Percentiles rank a stretch among this genome's conserved stretches.
phyloP scores from a whole-genome alignment of 2,888 invertebrate genomes.

The Hylaea fasciaria region DNA sequence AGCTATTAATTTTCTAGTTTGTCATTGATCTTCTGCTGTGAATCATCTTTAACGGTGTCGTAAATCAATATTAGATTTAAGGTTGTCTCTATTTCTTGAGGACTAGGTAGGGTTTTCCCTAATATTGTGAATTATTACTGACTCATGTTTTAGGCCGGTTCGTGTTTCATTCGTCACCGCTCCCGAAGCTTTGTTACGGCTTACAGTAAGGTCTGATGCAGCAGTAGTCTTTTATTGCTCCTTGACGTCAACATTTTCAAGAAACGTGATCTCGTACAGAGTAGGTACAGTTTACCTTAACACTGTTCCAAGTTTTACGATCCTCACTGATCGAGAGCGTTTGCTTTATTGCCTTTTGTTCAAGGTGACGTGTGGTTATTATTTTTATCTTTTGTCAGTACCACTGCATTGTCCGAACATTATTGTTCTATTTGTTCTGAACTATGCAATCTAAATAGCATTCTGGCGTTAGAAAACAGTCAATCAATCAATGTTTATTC shows the following conservation, averaged over 20 bases:
- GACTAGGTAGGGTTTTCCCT: neutral
- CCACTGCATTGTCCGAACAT: slow-evolving; percentile 24
- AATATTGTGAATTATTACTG: neutral
- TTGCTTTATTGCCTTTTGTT: slow-evolving; percentile 33
- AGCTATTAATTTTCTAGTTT: slow-evolving; percentile 10
- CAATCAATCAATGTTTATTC: too few species aligned
- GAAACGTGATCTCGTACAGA: slow-evolving; percentile 37
- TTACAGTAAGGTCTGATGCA: slow-evolving; percentile 27
- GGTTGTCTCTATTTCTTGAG: neutral
- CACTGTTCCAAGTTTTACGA: slow-evolving; percentile 29
- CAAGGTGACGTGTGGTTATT: slow-evolving; percentile 22
- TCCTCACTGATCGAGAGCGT: slow-evolving; percentile 29
- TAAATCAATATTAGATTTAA: slow-evolving; percentile 1
- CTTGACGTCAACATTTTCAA: slow-evolving; percentile 23
- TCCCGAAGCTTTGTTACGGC: slow-evolving; percentile 25
- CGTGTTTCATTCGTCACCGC: neutral
- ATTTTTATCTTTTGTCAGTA: slow-evolving; percentile 30
- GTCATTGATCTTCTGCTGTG: slow-evolving; percentile 11
- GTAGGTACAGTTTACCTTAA: slow-evolving; percentile 28
- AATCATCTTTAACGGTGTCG: neutral
- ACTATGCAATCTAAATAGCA: slow-evolving; percentile 10
- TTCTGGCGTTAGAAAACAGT: neutral
- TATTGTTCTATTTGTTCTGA: slow-evolving; percentile 18
- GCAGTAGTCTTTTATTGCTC: slow-evolving; percentile 28
- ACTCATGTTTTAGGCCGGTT: slow-evolving; percentile 6